phyloP scores from a whole-genome alignment of 2,888 invertebrate species.

The Lordiphosa andalusiaca region DNA sequence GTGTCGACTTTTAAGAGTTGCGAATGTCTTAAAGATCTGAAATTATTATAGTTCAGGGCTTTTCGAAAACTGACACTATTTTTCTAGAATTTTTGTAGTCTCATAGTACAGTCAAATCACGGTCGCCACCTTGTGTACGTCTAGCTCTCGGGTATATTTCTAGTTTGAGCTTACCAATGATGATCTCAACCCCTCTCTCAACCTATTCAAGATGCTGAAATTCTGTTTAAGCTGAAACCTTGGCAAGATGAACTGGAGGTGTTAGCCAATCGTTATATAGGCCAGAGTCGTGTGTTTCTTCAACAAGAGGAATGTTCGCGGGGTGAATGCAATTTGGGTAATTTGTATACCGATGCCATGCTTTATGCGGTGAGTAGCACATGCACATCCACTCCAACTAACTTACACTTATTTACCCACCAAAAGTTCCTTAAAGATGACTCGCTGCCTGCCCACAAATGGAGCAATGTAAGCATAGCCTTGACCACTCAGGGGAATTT shows the following conservation, averaged over 20 bases:
- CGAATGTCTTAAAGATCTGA: no score
- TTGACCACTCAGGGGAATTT: conserved; percentile 86
- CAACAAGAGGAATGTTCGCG: conserved; percentile 82
- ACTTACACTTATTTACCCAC: neutral
- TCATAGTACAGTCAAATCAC: no score
- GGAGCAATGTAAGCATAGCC: conserved; percentile 86
- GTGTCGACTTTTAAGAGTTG: no score
- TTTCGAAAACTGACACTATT: no score
- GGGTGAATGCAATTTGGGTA: conserved; percentile 87
- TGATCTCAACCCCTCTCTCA: no score
- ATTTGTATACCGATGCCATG: conserved; percentile 87
- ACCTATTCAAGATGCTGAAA: conserved; percentile 81
- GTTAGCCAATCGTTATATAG: conserved; percentile 82
- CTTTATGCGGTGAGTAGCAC: conserved; percentile 82
- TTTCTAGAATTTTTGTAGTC: no score
- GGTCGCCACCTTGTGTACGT: no score
- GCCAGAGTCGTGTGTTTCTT: conserved; percentile 82
- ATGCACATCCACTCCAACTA: neutral
- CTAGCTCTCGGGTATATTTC: no score
- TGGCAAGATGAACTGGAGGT: conserved; percentile 83
- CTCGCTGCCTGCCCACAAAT: conserved; percentile 79
- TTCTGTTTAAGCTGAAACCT: conserved; percentile 82
- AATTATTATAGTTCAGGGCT: no score
- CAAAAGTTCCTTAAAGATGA: conserved; percentile 55
- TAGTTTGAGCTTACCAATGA: no score